Conservation (phyloP, 2,888 invertebrate species). For the Eueremaeus valkanovi region DNA sequence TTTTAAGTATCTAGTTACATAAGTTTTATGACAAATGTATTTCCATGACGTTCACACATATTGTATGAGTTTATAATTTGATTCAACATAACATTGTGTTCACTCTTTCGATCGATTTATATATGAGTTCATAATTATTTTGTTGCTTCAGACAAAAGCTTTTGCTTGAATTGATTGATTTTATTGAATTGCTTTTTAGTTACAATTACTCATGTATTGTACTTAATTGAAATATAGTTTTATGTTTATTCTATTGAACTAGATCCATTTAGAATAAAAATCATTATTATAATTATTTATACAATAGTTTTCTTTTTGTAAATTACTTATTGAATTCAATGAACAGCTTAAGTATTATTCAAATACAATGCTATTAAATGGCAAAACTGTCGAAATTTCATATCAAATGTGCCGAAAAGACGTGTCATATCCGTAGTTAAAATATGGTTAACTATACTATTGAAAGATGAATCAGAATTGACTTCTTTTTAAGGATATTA, state of each 20-base stretch:
- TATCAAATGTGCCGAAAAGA: slow-evolving; percentile 16
- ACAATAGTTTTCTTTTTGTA: no score
- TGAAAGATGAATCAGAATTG: no score
- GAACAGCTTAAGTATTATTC: no score
- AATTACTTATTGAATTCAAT: no score
- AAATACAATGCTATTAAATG: no score
- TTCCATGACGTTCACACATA: slow-evolving; percentile 15
- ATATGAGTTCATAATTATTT: not conserved
- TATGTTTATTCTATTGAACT: not conserved
- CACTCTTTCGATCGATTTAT: not conserved
- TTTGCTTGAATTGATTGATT: not conserved
- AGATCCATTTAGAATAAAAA: not conserved
- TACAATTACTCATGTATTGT: not conserved
- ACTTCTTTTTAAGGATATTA: no score
- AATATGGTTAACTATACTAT: not conserved
- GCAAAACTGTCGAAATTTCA: not conserved
- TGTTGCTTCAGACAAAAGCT: no score
- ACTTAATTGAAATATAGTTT: not conserved
- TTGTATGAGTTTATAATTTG: not conserved
- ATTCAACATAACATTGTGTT: not conserved
- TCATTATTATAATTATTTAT: no score
- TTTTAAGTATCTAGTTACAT: no score
- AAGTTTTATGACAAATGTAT: slow-evolving; percentile 19
- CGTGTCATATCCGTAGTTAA: not conserved
- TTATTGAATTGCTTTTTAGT: no score